Conservation (phyloP, 2,888 invertebrate genomes). For the Eustalomyia histrio region DNA sequence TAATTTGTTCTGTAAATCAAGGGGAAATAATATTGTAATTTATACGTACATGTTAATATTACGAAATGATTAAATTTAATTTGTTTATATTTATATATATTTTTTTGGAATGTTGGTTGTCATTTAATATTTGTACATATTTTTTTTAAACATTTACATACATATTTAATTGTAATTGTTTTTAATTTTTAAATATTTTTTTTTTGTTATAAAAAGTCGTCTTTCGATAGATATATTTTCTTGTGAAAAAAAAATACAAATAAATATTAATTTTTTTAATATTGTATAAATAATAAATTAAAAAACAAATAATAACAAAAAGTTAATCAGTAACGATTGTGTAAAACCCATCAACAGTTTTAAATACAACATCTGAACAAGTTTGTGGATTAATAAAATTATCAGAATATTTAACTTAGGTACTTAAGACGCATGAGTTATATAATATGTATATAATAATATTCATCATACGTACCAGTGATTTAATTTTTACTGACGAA, state of each 20-base stretch:
- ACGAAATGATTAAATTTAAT: slow-evolving; percentile 7
- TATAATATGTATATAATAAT: no score
- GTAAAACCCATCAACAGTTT: not conserved
- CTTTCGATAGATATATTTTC: no score
- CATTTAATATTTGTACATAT: not conserved
- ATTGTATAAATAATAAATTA: no score
- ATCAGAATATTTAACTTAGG: no score
- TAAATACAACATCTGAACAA: not conserved
- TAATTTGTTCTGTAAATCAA: not conserved
- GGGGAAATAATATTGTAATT: slow-evolving; percentile 8
- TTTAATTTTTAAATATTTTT: not conserved
- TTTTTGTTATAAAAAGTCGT: no score
- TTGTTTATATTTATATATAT: not conserved
- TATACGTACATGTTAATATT: slow-evolving; percentile 1
- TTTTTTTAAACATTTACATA: no score
- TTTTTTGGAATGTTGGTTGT: not conserved
- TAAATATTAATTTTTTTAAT: not conserved
- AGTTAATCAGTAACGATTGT: not conserved
- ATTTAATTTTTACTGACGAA: no score
- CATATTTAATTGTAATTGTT: not conserved
- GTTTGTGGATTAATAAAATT: no score
- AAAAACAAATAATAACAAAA: not conserved
- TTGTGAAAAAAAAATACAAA: not conserved
- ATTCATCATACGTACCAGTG: no score
- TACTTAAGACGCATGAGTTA: no score